phyloP scores from a whole-genome alignment of 2,113 vertebrate species.

The Numenius arquata region DNA sequence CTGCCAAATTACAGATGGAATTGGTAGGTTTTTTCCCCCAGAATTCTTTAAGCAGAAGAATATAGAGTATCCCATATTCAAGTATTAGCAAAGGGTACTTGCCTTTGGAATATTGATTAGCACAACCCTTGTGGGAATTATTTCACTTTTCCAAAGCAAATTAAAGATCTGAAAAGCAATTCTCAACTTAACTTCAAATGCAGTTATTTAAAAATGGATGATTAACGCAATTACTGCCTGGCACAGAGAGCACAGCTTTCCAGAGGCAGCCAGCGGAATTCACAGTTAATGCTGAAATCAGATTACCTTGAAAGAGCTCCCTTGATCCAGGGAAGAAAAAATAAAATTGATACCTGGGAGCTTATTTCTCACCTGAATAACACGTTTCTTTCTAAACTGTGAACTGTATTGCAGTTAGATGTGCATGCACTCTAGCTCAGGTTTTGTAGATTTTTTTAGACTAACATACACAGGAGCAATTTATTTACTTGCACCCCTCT shows the following conservation, averaged over 20 bases:
- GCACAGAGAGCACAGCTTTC: slow-evolving; percentile 24
- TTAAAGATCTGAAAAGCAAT: slow-evolving; percentile 69
- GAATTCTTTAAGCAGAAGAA: slow-evolving; percentile 8
- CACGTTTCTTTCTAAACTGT: not conserved
- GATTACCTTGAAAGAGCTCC: slow-evolving; percentile 56
- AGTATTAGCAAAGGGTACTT: slow-evolving; percentile 21
- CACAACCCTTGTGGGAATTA: slow-evolving; percentile 22
- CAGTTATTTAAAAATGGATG: slow-evolving; percentile 69
- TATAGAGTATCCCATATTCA: not conserved
- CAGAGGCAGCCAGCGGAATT: slow-evolving; percentile 39
- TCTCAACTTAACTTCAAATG: slow-evolving; percentile 68
- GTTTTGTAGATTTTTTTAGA: not conserved
- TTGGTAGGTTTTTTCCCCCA: not conserved
- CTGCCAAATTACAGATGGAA: slow-evolving; percentile 12
- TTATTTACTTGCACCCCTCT: not conserved
- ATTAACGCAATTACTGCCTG: slow-evolving; percentile 63
- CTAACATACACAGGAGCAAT: not conserved
- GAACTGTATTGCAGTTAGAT: not conserved
- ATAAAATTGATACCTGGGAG: slow-evolving; percentile 46
- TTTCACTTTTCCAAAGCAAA: slow-evolving; percentile 67
- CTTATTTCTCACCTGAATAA: slow-evolving; percentile 40
- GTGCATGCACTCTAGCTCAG: not conserved
- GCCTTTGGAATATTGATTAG: slow-evolving; percentile 32
- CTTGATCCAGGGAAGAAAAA: slow-evolving; percentile 35
- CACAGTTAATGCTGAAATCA: slow-evolving; percentile 41